phyloP scores from a whole-genome alignment of 2,113 vertebrate species.

The Theropithecus gelada region DNA sequence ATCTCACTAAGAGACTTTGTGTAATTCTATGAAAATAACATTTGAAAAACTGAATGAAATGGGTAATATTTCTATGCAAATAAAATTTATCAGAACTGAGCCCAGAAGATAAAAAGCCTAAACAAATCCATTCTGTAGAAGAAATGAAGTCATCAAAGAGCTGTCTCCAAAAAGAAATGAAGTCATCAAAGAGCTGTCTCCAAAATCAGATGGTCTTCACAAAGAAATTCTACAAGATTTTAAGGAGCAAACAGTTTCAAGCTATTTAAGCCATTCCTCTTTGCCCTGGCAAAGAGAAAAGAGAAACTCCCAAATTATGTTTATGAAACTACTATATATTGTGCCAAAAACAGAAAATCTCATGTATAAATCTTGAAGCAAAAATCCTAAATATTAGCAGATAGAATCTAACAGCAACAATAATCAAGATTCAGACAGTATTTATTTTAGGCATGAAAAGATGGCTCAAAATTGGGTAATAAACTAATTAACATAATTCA shows the following conservation, averaged over 20 bases:
- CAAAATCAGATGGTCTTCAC: neutral
- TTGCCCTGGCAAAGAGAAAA: neutral
- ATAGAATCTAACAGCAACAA: neutral
- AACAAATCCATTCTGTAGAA: neutral
- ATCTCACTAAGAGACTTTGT: neutral
- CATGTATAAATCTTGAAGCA: neutral
- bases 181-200: neutral
- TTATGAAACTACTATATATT: neutral
- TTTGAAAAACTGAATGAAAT: neutral
- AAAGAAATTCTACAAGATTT: neutral
- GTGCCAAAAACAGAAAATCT: neutral
- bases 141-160: neutral
- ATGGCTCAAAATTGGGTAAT: neutral
- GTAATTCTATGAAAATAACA: neutral
- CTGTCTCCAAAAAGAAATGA: conserved; percentile 13
- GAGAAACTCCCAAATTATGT: neutral
- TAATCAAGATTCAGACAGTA: neutral
- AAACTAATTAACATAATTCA: conserved; percentile 20
- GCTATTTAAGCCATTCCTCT: neutral
- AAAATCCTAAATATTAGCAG: conserved; percentile 5
- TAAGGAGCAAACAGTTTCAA: conserved; percentile 33
- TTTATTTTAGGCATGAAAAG: conserved; percentile 26
- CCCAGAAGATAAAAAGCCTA: neutral
- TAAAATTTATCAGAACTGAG: neutral
- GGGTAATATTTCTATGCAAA: neutral